Base-by-base conservation (phyloP, 2,888 invertebrate genomes). In the Pegoplata infirma region DNA sequence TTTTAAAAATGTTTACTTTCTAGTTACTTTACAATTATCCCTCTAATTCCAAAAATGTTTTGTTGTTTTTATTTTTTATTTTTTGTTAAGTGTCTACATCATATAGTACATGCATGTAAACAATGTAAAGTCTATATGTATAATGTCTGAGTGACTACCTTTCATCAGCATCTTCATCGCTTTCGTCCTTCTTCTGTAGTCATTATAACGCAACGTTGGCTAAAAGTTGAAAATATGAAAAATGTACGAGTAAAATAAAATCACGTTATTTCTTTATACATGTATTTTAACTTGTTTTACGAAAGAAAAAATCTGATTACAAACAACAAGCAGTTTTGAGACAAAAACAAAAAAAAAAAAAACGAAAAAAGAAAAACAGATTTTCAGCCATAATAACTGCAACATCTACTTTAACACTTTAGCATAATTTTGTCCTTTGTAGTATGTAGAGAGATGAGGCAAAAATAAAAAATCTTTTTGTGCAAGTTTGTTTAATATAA, bases 61-160 rank as follows among this genome's bases (percentile, higher is more conserved):
- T n/a, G n/a, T n/a, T n/a, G n/a, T n/a, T n/a, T n/a, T n/a, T n/a
- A n/a, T n/a, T n/a, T n/a, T n/a, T n/a, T n/a, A n/a, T n/a, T n/a
- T n/a, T n/a, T n/a, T n/a, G n/a, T n/a, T n/a, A n/a, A n/a, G n/a
- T 32, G 5, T 32, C 32, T 32, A 32, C 36, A 25, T 25, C 25
- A 5, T 40, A 2, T 1, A n/a, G 10, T 32, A 32, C 36, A 40
- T 40, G 36, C 5, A n/a, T 64, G 53, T 61, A 53, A 69, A 76
- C 47, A 63, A 44, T 58, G 46, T 36, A 44, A 16, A 16, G 19
- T 47, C 28, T 25, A 16, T 7, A 23, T 74, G 21, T 66, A 67
- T 68, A 68, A 75, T 63, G 49, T 32, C 63, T 51, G 49, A 47
- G 40, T 63, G 51, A 49, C 67, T 75, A 68, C 47, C 47, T 75